Percentiles rank a stretch among this genome's conserved stretches.
These are phyloP conservation scores for Megalurothrips usitatus DNA, from an alignment of 2,888 invertebrate species.

Conservation along the genomic window DNA sequence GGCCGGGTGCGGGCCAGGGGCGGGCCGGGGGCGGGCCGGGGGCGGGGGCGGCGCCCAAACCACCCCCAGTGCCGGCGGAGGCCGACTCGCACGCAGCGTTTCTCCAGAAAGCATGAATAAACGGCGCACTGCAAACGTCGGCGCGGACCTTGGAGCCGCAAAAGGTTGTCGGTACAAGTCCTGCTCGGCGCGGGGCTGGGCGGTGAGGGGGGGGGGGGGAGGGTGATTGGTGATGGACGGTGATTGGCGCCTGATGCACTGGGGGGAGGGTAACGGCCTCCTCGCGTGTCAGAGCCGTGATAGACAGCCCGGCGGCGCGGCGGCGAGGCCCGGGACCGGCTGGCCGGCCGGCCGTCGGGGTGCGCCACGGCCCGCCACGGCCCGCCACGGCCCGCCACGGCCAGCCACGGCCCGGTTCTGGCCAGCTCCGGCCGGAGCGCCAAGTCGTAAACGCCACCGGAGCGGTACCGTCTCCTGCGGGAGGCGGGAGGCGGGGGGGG, in stretches of 20 bases:
- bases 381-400: neutral
- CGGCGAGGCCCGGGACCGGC: neutral
- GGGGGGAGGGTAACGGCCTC: constrained; percentile 1
- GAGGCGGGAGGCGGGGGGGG: no score
- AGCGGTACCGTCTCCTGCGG: no score
- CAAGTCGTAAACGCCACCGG: no score
- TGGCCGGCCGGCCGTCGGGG: neutral
- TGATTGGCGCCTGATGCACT: constrained; percentile 8
- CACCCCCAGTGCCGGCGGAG: no score
- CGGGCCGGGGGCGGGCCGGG: neutral
- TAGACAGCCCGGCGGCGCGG: constrained; percentile 10
- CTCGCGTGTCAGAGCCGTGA: constrained; percentile 16
- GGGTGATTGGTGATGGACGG: constrained; percentile 19
- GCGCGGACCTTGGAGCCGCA: constrained; percentile 36
- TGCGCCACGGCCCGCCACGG: neutral
- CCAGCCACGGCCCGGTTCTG: neutral
- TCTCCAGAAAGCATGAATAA: no score
- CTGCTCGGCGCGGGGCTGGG: no score
- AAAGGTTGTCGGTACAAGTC: constrained; percentile 28
- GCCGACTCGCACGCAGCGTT: no score
- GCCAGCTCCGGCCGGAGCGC: neutral
- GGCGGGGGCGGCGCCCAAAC: no score
- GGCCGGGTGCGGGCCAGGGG: neutral
- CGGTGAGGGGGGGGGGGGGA: neutral
- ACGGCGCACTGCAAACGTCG: no score